Evolutionary conservation across 92 coral and sea anemone genomes (phyloP).

Genomic region (Epizoanthus illoricatus): DNA sequence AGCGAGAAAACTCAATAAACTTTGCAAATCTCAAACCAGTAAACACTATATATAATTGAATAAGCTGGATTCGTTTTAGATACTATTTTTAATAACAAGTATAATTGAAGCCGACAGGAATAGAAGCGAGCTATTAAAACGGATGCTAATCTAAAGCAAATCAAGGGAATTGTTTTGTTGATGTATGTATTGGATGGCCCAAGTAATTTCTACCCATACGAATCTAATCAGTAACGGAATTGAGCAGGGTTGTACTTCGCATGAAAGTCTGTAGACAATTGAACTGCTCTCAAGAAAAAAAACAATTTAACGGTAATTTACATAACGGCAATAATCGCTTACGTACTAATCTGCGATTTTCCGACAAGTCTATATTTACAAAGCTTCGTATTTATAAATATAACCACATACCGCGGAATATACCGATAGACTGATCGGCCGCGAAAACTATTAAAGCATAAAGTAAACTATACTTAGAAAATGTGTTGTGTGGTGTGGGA

Average conservation of each 20-base stretch:
- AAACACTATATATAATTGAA: constrained; percentile 1
- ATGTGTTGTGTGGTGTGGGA: too few species aligned
- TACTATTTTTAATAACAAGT: not conserved
- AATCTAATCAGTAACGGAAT: not conserved
- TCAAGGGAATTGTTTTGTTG: not conserved
- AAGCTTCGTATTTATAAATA: too few species aligned
- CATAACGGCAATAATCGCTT: too few species aligned
- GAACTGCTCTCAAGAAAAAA: not conserved
- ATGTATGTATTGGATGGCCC: not conserved
- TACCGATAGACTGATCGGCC: too few species aligned
- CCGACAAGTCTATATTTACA: too few species aligned
- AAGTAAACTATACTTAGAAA: too few species aligned
- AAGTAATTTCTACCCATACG: not conserved
- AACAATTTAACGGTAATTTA: too few species aligned
- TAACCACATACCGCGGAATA: too few species aligned
- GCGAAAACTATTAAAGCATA: too few species aligned
- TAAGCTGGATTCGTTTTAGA: constrained; percentile 8
- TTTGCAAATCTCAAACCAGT: not conserved
- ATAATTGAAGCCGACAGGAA: constrained; percentile 5
- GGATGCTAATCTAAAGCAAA: constrained; percentile 2
- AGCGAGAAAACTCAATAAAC: not conserved
- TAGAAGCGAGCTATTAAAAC: not conserved
- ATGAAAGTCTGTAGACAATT: not conserved
- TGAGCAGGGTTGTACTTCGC: not conserved
- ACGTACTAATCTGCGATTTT: too few species aligned